These are phyloP conservation scores for Nephila pilipes DNA, from an alignment of 1,140 invertebrate species.

Conservation along the genomic window DNA sequence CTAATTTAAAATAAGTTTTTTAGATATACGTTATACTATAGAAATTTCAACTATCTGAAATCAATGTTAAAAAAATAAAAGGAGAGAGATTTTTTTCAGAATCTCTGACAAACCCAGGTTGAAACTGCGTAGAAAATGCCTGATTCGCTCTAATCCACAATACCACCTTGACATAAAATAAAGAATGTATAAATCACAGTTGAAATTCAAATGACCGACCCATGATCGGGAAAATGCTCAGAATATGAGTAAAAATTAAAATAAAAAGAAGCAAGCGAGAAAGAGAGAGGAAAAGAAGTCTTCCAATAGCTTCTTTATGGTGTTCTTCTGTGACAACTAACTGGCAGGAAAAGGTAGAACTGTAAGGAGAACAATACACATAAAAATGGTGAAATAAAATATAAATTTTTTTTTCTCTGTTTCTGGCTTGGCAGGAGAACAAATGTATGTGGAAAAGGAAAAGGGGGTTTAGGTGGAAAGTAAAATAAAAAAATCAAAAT, in stretches of 20 bases:
- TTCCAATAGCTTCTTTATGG: slow-evolving; percentile 17
- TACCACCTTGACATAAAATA: slow-evolving; percentile 58
- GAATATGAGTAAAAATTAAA: slow-evolving; percentile 62
- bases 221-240: slow-evolving; percentile 19
- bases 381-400: slow-evolving; percentile 1
- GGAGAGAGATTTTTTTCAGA: background rate
- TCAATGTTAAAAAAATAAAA: background rate
- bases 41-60: background rate
- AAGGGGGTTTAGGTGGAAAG: background rate
- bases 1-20: slow-evolving; percentile 3
- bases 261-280: background rate
- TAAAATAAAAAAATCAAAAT: background rate
- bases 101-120: slow-evolving; percentile 33
- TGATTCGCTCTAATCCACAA: background rate
- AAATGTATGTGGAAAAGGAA: slow-evolving; percentile 25
- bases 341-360: slow-evolving; percentile 24
- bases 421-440: background rate
- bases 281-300: background rate
- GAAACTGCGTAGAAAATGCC: background rate
- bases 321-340: slow-evolving; percentile 30
- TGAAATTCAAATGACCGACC: slow-evolving; percentile 62
- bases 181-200: slow-evolving; percentile 57
- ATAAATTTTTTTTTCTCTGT: background rate
- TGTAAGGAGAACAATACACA: slow-evolving; percentile 11
- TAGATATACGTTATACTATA: background rate